Evolutionary conservation across 2,888 invertebrate species (phyloP).

Genomic region (Amphimallon solstitiale): DNA sequence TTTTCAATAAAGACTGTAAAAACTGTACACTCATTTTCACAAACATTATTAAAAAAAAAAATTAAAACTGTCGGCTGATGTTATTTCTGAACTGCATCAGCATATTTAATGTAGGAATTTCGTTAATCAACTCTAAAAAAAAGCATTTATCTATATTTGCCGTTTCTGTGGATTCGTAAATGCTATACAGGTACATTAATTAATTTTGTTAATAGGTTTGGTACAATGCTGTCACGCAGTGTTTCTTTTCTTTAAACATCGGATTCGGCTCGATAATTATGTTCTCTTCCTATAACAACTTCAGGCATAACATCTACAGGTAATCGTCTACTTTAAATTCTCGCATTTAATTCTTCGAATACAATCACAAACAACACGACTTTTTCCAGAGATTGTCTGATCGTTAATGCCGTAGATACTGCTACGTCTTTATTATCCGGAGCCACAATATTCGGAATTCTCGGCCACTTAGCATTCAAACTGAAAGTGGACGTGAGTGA

Average conservation of each 20-base stretch:
- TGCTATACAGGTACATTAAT: too few relatives aligned
- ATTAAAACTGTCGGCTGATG: too few relatives aligned
- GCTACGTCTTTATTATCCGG: slow-evolving; percentile 85
- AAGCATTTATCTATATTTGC: too few relatives aligned
- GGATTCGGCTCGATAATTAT: slow-evolving; percentile 79
- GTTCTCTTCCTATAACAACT: slow-evolving; percentile 81
- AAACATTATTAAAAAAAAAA: too few relatives aligned
- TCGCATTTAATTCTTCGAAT: neutral
- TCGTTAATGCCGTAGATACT: slow-evolving; percentile 83
- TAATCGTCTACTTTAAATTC: neutral
- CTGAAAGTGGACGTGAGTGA: slow-evolving; percentile 71
- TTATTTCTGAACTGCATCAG: too few relatives aligned
- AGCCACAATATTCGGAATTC: slow-evolving; percentile 82
- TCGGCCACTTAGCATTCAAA: slow-evolving; percentile 80
- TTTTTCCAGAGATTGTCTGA: slow-evolving; percentile 73
- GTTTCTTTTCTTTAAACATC: slow-evolving; percentile 80
- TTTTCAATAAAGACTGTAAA: too few relatives aligned
- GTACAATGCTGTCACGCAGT: slow-evolving; percentile 80
- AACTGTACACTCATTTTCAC: too few relatives aligned
- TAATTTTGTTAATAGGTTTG: slow-evolving; percentile 64
- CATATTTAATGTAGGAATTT: too few relatives aligned
- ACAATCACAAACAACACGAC: neutral
- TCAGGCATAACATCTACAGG: slow-evolving; percentile 73
- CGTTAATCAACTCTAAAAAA: too few relatives aligned
- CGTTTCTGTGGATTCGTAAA: too few relatives aligned